phyloP scores from a whole-genome alignment of 2,113 vertebrate species.

The Oryzias celebensis region DNA sequence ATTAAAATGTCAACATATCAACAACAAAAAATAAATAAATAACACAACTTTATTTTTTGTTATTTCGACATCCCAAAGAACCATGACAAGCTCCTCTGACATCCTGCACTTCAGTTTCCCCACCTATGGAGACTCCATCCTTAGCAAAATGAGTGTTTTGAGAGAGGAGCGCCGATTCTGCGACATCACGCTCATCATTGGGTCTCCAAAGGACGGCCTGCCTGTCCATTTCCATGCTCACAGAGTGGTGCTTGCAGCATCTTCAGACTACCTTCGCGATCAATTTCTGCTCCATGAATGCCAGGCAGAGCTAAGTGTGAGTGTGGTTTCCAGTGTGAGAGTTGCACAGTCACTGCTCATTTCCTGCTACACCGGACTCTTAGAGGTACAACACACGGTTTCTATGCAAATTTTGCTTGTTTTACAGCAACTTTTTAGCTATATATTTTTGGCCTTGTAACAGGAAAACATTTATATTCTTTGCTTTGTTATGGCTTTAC shows the following conservation, averaged over 20 bases:
- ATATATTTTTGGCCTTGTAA: too few species aligned
- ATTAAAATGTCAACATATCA: neutral
- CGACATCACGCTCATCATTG: constrained; percentile 65
- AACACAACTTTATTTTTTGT: neutral
- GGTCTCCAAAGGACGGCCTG: constrained; percentile 2
- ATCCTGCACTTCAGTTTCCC: constrained; percentile 59
- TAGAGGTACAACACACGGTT: constrained; percentile 50
- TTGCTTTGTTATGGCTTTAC: neutral
- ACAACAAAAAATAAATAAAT: neutral
- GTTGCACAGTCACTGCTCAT: constrained; percentile 65
- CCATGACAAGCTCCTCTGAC: constrained; percentile 43
- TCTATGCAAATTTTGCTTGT: too few species aligned
- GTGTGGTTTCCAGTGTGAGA: constrained; percentile 56
- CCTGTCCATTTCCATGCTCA: constrained; percentile 63
- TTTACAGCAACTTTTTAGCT: too few species aligned
- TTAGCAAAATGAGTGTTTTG: constrained; percentile 67
- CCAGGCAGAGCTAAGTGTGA: constrained; percentile 53
- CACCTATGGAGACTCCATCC: constrained; percentile 53
- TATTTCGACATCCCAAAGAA: neutral
- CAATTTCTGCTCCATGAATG: constrained; percentile 72
- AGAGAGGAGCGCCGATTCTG: constrained; percentile 66
- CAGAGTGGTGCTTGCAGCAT: constrained; percentile 71
- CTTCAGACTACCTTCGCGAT: constrained; percentile 73
- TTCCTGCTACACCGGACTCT: constrained; percentile 73
- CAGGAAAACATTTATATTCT: neutral